Base-by-base conservation (phyloP, 2,113 vertebrate species). In the Zeus faber region DNA sequence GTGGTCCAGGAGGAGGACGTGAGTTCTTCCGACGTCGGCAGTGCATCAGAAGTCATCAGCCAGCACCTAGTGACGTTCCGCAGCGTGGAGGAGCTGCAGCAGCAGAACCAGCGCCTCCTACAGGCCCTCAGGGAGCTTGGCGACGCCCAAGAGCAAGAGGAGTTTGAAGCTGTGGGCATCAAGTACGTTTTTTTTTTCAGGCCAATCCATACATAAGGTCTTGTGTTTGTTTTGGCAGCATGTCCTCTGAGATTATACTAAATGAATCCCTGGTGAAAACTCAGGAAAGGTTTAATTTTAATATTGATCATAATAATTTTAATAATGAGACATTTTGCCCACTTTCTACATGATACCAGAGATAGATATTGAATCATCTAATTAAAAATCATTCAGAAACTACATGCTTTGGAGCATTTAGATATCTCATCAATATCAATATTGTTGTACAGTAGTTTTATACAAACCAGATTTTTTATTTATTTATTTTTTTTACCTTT, bases 31-130 rank as follows among this genome's bases (percentile, higher is more conserved):
- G 93, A 98, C 7, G 87, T 98, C 69, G 96, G 91, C 78, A 99
- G 95, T 73, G 92, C 96, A 4, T 98, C 95, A 4, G 95, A 97
- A 79, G 94, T 98, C 6, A 98, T 99, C 83, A 92, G 92, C 44
- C 94, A 93, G 35, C 94, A 95, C 70, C 80, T 99, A 58, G 95
- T 99, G 26, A 95, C 95, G 21, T 99, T 97, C 66, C 92, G 94
- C 70, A 91, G 92, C 3, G 92, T 99, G 14, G 93, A 96, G 74
- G 97, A 99, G 47, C 92, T 99, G 43, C 97, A 98, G 54, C 93
- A 94, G 69, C 96, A 99, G 72, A 99, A 99, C 77, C 96, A 98
- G 46, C 91, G 94, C 58, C 94, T 99, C 10, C 70, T 99, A 5
- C 87, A 90, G 44, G 93, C 94, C 29, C 89, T 99, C 58, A 81